Evolutionary conservation across 1,140 invertebrate species (phyloP).

Genomic region (Odontomachus brunneus): DNA sequence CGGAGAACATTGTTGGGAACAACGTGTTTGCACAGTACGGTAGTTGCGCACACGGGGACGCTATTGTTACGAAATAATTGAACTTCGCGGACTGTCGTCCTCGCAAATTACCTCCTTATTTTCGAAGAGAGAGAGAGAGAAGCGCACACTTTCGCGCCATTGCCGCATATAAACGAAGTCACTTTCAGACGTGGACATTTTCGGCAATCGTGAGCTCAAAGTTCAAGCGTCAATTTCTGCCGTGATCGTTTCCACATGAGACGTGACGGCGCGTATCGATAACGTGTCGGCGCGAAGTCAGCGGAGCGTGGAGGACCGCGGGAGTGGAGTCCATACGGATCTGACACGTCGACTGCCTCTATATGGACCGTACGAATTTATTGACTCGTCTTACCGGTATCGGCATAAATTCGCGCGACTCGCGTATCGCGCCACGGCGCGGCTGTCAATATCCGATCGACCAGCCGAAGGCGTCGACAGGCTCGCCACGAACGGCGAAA

Average conservation of each 20-base stretch:
- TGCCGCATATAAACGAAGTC: too few relatives aligned
- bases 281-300: constrained; percentile 3
- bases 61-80: neutral
- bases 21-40: too few relatives aligned
- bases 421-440: neutral
- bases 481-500: neutral
- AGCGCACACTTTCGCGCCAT: too few relatives aligned
- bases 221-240: neutral
- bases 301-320: constrained; percentile 40
- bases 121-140: too few relatives aligned
- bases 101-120: too few relatives aligned
- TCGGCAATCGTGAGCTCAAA: neutral
- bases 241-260: neutral
- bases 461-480: constrained; percentile 14
- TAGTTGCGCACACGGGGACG: too few relatives aligned
- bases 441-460: constrained; percentile 44
- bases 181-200: too few relatives aligned
- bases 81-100: too few relatives aligned
- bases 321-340: neutral
- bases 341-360: constrained; percentile 21
- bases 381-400: constrained; percentile 56
- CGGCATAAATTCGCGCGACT: constrained; percentile 20
- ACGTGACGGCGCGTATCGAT: constrained; percentile 41
- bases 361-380: constrained; percentile 62
- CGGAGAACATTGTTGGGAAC: neutral